Conservation (phyloP, 2,888 invertebrate species). For the Erynnis tages region DNA sequence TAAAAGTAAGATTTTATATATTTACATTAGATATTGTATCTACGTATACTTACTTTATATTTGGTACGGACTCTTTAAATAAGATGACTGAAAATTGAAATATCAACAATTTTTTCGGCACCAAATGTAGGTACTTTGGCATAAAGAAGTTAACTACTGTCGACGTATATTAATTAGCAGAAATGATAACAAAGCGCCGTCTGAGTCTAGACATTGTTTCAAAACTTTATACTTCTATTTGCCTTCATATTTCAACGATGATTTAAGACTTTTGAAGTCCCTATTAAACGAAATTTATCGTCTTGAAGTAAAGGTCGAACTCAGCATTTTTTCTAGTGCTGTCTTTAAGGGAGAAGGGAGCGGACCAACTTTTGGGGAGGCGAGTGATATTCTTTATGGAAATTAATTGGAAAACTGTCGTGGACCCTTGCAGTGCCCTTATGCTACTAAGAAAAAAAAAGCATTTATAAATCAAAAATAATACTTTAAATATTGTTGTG, state of each 20-base stretch:
- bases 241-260: constrained; percentile 16
- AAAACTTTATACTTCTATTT: constrained; percentile 13
- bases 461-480: too few species aligned
- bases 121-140: too few species aligned
- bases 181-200: constrained; percentile 4
- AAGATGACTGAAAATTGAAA: neutral
- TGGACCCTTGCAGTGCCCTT: too few species aligned
- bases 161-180: constrained; percentile 7
- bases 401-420: neutral
- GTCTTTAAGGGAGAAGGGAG: constrained; percentile 11
- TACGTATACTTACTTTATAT: too few species aligned
- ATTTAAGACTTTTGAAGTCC: constrained; percentile 21
- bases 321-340: constrained; percentile 16
- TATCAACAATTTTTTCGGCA: neutral
- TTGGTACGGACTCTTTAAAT: too few species aligned
- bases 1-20: too few species aligned
- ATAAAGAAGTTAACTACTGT: neutral
- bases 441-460: too few species aligned
- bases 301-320: constrained; percentile 12
- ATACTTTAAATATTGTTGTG: too few species aligned
- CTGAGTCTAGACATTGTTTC: constrained; percentile 3
- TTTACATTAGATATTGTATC: too few species aligned
- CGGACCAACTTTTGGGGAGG: neutral
- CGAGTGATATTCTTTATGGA: constrained; percentile 9
- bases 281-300: constrained; percentile 18